These are phyloP conservation scores for Pelobates cultripes DNA, from an alignment of 2,797 vertebrate genomes.

Conservation along the genomic window DNA sequence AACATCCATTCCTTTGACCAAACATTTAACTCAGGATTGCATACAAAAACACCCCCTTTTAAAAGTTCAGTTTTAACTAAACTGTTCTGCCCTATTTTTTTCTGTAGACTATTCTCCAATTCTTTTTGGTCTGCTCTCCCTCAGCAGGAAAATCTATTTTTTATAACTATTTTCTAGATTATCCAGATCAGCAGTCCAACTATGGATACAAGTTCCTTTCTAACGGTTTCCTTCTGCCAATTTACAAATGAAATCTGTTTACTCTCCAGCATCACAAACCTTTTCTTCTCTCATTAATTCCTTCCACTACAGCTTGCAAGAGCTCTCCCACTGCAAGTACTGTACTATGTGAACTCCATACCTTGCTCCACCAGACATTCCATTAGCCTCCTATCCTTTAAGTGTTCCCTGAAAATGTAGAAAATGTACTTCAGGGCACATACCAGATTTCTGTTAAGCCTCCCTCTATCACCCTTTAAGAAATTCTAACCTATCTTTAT, in stretches of 20 bases:
- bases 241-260: background rate
- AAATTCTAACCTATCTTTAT: background rate
- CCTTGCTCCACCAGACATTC: conserved; percentile 2
- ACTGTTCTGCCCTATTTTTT: too few relatives aligned
- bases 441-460: background rate
- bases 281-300: background rate
- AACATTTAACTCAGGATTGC: too few relatives aligned
- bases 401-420: conserved; percentile 3
- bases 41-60: too few relatives aligned
- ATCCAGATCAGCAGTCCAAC: too few relatives aligned
- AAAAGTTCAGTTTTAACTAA: too few relatives aligned
- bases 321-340: background rate
- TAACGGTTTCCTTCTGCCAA: background rate
- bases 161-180: too few relatives aligned
- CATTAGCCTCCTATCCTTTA: conserved; percentile 10
- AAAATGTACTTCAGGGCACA: conserved; percentile 7
- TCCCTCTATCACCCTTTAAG: background rate
- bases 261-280: background rate
- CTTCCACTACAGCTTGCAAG: background rate
- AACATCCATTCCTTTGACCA: too few relatives aligned
- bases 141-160: too few relatives aligned
- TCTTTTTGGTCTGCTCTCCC: too few relatives aligned
- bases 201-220: background rate
- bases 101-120: too few relatives aligned
- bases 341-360: background rate